Conservation (phyloP, 2,113 vertebrate genomes). For the Pachyramphus minor region DNA sequence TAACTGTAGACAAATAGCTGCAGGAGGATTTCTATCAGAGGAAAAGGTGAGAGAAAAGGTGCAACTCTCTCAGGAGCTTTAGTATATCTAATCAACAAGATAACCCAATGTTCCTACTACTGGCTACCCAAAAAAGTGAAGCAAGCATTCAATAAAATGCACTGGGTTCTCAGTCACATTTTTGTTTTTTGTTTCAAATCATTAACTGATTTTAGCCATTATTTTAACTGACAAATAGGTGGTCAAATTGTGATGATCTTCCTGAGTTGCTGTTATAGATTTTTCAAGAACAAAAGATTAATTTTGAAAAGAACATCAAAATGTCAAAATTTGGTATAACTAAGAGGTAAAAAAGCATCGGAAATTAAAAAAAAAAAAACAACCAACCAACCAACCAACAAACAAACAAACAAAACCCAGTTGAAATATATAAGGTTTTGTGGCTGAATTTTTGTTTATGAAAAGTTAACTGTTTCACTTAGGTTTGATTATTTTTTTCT, state of each 20-base stretch:
- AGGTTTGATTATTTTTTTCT: background rate
- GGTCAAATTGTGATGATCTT: background rate
- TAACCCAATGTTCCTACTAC: background rate
- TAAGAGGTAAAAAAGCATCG: background rate
- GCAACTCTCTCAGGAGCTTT: background rate
- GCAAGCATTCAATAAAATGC: background rate
- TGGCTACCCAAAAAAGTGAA: background rate
- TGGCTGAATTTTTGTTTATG: background rate
- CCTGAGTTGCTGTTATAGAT: background rate
- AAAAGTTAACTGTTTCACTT: background rate
- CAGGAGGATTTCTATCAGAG: background rate
- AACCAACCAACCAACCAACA: no score
- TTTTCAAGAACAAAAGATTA: background rate
- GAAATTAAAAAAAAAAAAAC: background rate
- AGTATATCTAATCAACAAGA: background rate
- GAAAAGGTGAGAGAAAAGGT: background rate
- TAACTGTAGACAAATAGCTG: background rate
- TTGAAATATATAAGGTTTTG: fast-evolving
- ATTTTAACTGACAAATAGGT: background rate
- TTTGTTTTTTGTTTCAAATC: background rate
- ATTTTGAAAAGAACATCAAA: background rate
- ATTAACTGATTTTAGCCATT: background rate
- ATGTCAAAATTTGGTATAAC: background rate
- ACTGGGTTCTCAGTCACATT: background rate
- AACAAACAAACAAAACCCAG: no score